Base-by-base conservation (phyloP, 2,888 invertebrate species). In the Drosophila robusta region DNA sequence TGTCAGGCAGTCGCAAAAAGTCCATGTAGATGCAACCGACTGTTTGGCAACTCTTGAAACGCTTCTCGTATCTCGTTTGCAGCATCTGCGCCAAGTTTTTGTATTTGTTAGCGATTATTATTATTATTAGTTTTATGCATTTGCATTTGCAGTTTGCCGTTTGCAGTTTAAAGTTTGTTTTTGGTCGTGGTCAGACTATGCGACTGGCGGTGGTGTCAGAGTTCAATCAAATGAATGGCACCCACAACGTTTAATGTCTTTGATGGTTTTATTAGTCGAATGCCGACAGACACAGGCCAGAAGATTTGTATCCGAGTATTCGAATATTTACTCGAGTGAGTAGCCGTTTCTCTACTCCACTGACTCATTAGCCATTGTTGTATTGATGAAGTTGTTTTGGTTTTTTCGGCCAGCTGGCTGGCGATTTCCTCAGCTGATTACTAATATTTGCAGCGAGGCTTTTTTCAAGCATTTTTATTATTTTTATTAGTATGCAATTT, bases 181-280 rank as follows among this genome's bases (percentile, higher is more conserved):
- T 57, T 42, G 22, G 66, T 61, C 56, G 60, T 81, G 81, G 81
- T 81, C 81, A 81, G 73, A 68, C 44, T 36, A 54, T 29, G 60
- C 46, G 61, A 51, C 65, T 73, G 58, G 70, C 44, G 61, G 39
- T 44, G 51, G 67, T 70, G 79, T 89, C 85, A 87, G 65, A 89
- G 86, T 87, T 89, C 86, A 86, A 72, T 64, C 89, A 87, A 86
- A 86, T 86, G 86, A 86, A 86, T 86, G 81, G 86, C 86, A 86
- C 89, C 86, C 86, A 87, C 82, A 82, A 82, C 75, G 70, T 80
- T 89, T 82, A 86, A 86, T 89, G 87, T 76, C 76, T 89, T 87
- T 86, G 86, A 86, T 86, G 86, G 86, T 89, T 86, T 89, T 87
- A 86, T 86, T 86, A 85, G 82, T 49, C 67, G 62, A 75, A 77